A percentile compares a stretch with the other conserved stretches of the same genome.
phyloP scores from a whole-genome alignment of 2,797 vertebrate genomes.

The Hyperoplus immaculatus region DNA sequence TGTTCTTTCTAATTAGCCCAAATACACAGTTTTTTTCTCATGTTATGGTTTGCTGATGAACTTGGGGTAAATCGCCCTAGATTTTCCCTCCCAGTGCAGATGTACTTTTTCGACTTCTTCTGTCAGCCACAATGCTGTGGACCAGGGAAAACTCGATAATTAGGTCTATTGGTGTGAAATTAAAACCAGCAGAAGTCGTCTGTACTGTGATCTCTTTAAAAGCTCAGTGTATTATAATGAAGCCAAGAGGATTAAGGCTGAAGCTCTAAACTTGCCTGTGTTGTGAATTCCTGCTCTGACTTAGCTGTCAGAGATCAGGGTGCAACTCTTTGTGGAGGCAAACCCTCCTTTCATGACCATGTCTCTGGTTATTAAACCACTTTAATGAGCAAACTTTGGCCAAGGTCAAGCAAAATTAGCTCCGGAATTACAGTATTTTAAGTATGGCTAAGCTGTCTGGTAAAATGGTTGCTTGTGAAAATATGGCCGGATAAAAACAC shows the following conservation, averaged over 20 bases:
- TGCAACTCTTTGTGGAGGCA: constrained; percentile 83
- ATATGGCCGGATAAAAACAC: constrained; percentile 67
- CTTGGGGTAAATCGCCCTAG: constrained; percentile 65
- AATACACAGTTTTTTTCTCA: constrained; percentile 43
- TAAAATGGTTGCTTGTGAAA: constrained; percentile 70
- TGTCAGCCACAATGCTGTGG: constrained; percentile 78
- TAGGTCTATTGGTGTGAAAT: constrained; percentile 88
- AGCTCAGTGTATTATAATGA: constrained; percentile 85
- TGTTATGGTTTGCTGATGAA: constrained; percentile 58
- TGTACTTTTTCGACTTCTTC: constrained; percentile 78
- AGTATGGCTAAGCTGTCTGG: constrained; percentile 81
- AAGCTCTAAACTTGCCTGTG: constrained; percentile 83
- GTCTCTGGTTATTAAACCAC: constrained; percentile 86
- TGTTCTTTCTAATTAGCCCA: constrained; percentile 66
- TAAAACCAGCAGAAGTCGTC: constrained; percentile 84
- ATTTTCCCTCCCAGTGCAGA: constrained; percentile 72
- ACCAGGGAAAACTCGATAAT: constrained; percentile 83
- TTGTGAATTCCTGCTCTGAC: constrained; percentile 84
- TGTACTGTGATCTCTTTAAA: constrained; percentile 86
- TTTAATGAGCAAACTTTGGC: constrained; percentile 87
- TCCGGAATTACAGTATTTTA: constrained; percentile 83
- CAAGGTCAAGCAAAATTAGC: constrained; percentile 86
- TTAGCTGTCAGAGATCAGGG: constrained; percentile 86
- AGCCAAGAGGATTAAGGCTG: constrained; percentile 86
- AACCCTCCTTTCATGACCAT: constrained; percentile 84